Evolutionary conservation across 2,888 invertebrate species (phyloP), one percentile per base, ranked within the genome.

Genomic region (Tuta absoluta): DNA sequence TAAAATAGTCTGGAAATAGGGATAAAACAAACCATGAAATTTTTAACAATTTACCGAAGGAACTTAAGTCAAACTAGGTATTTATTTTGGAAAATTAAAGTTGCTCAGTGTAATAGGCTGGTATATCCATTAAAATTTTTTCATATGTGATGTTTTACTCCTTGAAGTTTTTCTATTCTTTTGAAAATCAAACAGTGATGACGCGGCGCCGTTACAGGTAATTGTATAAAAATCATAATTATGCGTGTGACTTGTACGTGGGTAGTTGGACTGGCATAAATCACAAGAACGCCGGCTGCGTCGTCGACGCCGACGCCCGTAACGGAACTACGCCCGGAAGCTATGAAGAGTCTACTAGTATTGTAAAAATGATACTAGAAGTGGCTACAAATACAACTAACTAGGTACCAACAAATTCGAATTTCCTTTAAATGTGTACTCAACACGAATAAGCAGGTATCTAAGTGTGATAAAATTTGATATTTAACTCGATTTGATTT

Each of bases 301-400:
- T 75, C 81, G 80, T 75, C 80, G 72, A 69, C 78, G 78, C 86
- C n/a, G n/a, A n/a, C n/a, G n/a, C n/a, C n/a, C n/a, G n/a, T n/a
- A n/a, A n/a, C 87, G 91, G 91, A 90, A 83, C 76, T 76, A 66
- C 73, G 71, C 86, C 86, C 86, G 89, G 89, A 89, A 86, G 77
- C 82, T 68, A 79, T 81, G 89, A 86, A 87, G 87, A 87, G 79
- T 79, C 76, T 21, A 21, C 21, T 49, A 21, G 0, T 23, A 53
- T 14, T 28, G 60, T n/a, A n/a, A n/a, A 51, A 68, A n/a, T 38
- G 33, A 37, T 45, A 56, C 84, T 83, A 68, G 84, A 84, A 75
- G 65, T 58, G 82, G n/a, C 56, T 23, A 49, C n/a, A 49, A 41
- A 37, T 66, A 58, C 62, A 19, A 12, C 24, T 57, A 33, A 33